Evolutionary conservation across 2,888 invertebrate genomes (phyloP), one percentile per base, ranked within the genome.

Genomic region (Callinectes sapidus): DNA sequence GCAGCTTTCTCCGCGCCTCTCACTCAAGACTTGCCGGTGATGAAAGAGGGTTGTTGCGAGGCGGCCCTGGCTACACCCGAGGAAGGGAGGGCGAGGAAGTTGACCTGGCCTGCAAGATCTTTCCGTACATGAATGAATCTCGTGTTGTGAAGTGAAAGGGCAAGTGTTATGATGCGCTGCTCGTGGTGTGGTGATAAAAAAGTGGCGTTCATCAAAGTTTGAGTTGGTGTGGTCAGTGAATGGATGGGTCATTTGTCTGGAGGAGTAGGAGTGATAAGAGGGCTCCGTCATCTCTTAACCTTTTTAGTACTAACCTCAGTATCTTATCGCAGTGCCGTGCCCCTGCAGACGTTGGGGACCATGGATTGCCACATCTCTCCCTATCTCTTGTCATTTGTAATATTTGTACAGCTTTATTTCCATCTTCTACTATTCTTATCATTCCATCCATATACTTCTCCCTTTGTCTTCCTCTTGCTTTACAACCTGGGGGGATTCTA

Each of bases 1-100:
- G 81, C 81, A 81, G 81, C 81, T 81, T 81, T 81, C 81, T 81
- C 81, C 81, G 32, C 35, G 81, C 71, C 71, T 71, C 71, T 28
- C 71, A 71, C 71, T 71, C 71, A 71, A 71, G 81, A n/a, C 81
- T 81, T 81, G 81, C 14, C 18, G 81, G 81, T 81, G 81, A 16
- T 81, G 81, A 81, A 81, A 81, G 81, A 81, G 81, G 0, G n/a
- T 71, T 61, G 61, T 61, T 71, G 71, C 71, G 71, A 71, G 28
- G 71, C 71, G n/a, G 71, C 71, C 71, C 10, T 71, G 23, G 28
- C 71, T n/a, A 13, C 10, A 28, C 28, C 71, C 1, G 71, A 71
- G 71, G 71, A 71, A 71, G 71, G 71, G 10, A 71, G 71, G 28
- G 71, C 8, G 71, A 71, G 28, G 71, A 8, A 71, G 13, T 5